Evolutionary conservation across 2,888 invertebrate genomes (phyloP), one percentile per base, ranked within the genome.

Genomic region (Ormyrus nitidulus): DNA sequence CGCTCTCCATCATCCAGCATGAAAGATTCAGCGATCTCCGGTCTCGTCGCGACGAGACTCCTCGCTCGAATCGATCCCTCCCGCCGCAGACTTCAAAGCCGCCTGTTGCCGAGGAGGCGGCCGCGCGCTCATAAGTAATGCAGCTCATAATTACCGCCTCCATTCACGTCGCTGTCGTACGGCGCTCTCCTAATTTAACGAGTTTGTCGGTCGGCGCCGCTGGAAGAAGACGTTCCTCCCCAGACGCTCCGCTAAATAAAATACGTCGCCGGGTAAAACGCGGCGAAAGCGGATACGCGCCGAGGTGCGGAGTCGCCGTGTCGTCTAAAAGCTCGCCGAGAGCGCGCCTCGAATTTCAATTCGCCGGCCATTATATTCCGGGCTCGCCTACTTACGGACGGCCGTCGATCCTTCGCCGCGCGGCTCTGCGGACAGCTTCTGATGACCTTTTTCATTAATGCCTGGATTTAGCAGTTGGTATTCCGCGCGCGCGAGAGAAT

Each of bases 111-210:
- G 68, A 51, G 59, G 7, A 6, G 2, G 54, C n/a, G 53, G 19
- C 44, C 6, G 34, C 7, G 48, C 3, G 65, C 65, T 86, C 86
- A 87, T 88, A 85, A 88, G 85, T 87, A 88, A 88, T 87, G 87
- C 88, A 88, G 84, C 82, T 84, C 86, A 87, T 87, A 88, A 88
- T 88, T 88, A 88, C 86, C 85, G 84, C 83, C 83, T 84, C 85
- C 84, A 88, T 88, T 88, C 87, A 87, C 83, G 83, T 80, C 51
- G 34, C 4, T 34, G 34, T 44, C 19, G 49, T 53, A 8, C 8
- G n/a, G 83, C 85, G 11, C 53, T 11, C 19, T 34, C 56, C 86
- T 86, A 86, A 87, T 87, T 86, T 87, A 87, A 87, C 87, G 86
- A 88, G 86, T 86, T 87, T 87, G 86, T 85, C 71, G 79, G 71